Percentiles rank a stretch among this genome's conserved stretches.
phyloP scores from a whole-genome alignment of 2,113 vertebrate species.

The Anoura caudifer region DNA sequence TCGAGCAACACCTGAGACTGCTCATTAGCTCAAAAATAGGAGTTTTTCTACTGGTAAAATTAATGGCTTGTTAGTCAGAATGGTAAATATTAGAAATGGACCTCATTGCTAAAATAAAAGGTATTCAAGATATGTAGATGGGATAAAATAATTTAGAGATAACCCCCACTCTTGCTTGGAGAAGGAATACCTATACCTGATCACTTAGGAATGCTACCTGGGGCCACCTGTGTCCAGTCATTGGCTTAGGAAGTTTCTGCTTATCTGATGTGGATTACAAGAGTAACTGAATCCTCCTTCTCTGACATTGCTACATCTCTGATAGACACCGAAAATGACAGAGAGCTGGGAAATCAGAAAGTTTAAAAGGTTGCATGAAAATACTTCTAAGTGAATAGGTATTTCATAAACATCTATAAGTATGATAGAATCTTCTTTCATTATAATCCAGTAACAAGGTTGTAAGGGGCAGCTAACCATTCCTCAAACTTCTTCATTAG shows the following conservation, averaged over 20 bases:
- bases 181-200: not conserved
- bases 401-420: not conserved
- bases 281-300: not conserved
- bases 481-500: not conserved
- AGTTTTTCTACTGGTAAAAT: not conserved
- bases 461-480: not conserved
- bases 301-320: not conserved
- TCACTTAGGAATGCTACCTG: not conserved
- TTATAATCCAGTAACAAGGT: not conserved
- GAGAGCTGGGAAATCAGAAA: not conserved
- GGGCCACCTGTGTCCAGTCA: not conserved
- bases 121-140: not conserved
- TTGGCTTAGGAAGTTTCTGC: not conserved
- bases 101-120: not conserved
- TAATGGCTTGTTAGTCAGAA: not conserved
- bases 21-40: not conserved
- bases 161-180: not conserved
- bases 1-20: not conserved
- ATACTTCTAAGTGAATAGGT: not conserved
- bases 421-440: not conserved
- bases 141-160: not conserved
- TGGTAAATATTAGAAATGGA: not conserved
- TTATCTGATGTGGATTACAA: not conserved
- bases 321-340: not conserved
- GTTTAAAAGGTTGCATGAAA: not conserved